These are phyloP conservation scores for Amphipoea lucens DNA, from an alignment of 2,888 invertebrate genomes.

Conservation along the genomic window DNA sequence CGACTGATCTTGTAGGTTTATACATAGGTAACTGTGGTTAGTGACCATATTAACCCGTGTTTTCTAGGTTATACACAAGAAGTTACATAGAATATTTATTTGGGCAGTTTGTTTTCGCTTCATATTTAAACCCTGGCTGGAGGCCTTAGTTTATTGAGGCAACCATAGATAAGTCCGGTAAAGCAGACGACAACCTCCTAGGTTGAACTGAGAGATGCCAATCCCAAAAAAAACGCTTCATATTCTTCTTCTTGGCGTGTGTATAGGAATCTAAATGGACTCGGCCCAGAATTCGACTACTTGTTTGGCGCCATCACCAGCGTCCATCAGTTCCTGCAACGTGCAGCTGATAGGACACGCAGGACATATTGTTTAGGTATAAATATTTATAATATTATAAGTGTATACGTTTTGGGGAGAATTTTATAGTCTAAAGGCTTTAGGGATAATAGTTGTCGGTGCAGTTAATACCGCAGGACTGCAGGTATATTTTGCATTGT, in stretches of 20 bases:
- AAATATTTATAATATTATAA: neutral
- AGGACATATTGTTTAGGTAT: neutral
- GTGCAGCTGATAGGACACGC: no score
- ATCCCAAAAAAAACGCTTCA: neutral
- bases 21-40: neutral
- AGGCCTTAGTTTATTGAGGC: neutral
- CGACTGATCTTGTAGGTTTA: neutral
- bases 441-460: no score
- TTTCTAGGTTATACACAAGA: neutral
- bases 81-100: neutral
- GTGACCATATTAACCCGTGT: neutral
- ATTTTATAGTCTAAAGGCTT: neutral
- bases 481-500: neutral
- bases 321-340: no score
- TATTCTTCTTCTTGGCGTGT: neutral
- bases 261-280: no score
- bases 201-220: neutral
- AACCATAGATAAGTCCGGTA: neutral
- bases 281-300: no score
- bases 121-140: neutral
- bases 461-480: no score
- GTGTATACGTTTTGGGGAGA: neutral
- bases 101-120: neutral
- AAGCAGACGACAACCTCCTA: neutral
- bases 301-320: no score